These are phyloP conservation scores for Pocillopora verrucosa DNA, from an alignment of 64 coral and sea anemone genomes.

Conservation along the genomic window DNA sequence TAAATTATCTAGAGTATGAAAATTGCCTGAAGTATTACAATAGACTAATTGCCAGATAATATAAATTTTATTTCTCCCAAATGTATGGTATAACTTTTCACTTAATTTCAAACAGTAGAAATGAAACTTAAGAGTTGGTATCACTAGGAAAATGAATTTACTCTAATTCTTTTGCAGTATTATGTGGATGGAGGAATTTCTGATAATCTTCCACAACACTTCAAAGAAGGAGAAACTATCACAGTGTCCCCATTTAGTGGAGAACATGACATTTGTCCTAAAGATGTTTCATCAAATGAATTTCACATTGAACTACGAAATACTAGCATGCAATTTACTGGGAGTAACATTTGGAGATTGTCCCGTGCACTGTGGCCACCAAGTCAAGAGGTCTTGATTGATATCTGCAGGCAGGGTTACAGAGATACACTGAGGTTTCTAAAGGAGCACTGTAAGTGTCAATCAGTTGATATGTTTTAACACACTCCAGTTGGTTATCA, in stretches of 20 bases:
- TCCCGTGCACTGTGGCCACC: slow-evolving; percentile 85
- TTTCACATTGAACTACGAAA: slow-evolving; percentile 86
- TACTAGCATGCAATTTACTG: slow-evolving; percentile 80
- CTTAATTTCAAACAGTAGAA: too few species aligned
- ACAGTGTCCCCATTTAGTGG: slow-evolving; percentile 98
- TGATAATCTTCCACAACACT: slow-evolving; percentile 94
- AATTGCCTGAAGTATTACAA: too few species aligned
- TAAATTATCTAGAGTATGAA: too few species aligned
- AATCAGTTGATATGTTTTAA: not conserved
- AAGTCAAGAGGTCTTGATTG: slow-evolving; percentile 48
- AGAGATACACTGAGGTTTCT: slow-evolving; percentile 83
- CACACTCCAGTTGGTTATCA: not conserved
- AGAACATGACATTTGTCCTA: slow-evolving; percentile 93
- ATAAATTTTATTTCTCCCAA: too few species aligned
- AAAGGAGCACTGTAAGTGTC: slow-evolving; percentile 83
- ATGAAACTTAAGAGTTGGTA: too few species aligned
- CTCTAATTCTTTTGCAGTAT: slow-evolving; percentile 40
- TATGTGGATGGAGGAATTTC: slow-evolving; percentile 92
- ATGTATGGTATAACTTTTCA: too few species aligned
- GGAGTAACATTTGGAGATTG: slow-evolving; percentile 82
- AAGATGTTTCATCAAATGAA: slow-evolving; percentile 85
- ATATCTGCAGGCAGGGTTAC: slow-evolving; percentile 92
- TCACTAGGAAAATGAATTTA: not conserved
- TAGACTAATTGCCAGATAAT: too few species aligned
- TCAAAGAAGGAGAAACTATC: slow-evolving; percentile 96